phyloP scores from a whole-genome alignment of 2,797 vertebrate genomes.

The Enteromius argenteus region DNA sequence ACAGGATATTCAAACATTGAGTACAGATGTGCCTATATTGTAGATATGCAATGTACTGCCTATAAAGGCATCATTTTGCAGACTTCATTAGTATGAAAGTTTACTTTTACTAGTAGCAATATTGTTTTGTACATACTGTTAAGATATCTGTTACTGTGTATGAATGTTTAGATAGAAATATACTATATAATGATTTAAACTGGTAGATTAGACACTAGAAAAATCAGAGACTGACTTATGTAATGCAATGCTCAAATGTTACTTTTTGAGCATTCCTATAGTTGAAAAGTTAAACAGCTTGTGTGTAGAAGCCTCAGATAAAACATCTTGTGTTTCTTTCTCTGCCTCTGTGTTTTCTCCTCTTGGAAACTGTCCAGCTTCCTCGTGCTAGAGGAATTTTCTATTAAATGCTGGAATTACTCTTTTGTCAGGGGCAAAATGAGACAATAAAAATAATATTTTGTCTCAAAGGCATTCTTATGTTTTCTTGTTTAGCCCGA shows the following conservation, averaged over 20 bases:
- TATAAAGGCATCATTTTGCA: neutral
- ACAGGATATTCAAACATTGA: neutral
- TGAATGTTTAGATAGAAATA: neutral
- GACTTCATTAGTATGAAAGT: neutral
- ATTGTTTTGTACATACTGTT: neutral
- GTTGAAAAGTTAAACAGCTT: neutral
- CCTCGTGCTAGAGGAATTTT: conserved; percentile 61
- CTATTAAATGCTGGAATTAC: conserved; percentile 36
- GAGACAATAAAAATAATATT: conserved; percentile 61
- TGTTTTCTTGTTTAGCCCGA: conserved; percentile 37
- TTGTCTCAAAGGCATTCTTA: conserved; percentile 36
- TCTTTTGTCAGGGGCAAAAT: conserved; percentile 58
- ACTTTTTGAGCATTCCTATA: neutral
- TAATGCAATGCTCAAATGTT: neutral
- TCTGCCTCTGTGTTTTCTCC: conserved; percentile 49
- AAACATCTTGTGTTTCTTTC: neutral
- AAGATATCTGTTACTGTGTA: neutral
- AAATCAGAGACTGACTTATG: neutral
- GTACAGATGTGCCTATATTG: neutral
- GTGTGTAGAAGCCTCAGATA: neutral
- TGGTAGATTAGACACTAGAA: neutral
- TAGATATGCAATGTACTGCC: neutral
- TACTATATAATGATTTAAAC: neutral
- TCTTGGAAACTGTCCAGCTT: conserved; percentile 66
- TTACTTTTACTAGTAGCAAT: neutral